Base-by-base conservation (phyloP, 2,888 invertebrate genomes). In the Cremastinae sp. region DNA sequence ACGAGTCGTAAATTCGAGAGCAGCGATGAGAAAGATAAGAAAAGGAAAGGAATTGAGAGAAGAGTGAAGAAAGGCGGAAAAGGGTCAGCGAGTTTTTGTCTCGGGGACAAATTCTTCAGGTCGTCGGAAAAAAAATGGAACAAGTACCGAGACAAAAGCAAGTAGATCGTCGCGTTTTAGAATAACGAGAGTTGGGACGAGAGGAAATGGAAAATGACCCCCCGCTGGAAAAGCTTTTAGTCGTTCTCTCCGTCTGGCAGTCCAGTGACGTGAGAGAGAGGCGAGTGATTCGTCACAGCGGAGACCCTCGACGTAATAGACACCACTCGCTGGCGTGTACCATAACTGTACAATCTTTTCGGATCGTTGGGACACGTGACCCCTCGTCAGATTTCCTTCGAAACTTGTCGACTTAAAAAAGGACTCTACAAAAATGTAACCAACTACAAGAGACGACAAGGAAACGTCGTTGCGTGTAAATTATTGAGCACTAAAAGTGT, bases 211-310 rank as follows among this genome's bases (percentile, higher is more conserved):
- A 56, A 73, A 75, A 81, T 74, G 80, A 79, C 79, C 82, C 78
- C 88, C 86, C 80, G 85, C 84, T 85, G 80, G 82, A 83, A 82
- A 84, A 84, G 79, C 85, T 85, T 86, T 87, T 82, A 85, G 82
- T 71, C 79, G 47, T 68, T 72, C 65, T 55, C 55, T 61, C 58
- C 53, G 56, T 55, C 16, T 39, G 45, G 53, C 82, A 69, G 81
- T 75, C 62, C 22, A 20, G 18, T 49, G 77, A 74, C 71, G 51
- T 45, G 73, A 75, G 73, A 65, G n/a, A n/a, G 55, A 65, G 70
- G 55, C 70, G 66, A 74, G 65, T 77, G 73, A 80, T 76, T 78
- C 66, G 61, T 65, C 65, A 77, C 73, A 77, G 45, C 47, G 59
- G 53, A 61, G 61, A 22, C 55, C 64, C 73, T 66, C 47, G 35